Evolutionary conservation across 2,888 invertebrate species (phyloP), one percentile per base, ranked within the genome.

Genomic region (Harmothoe impar): DNA sequence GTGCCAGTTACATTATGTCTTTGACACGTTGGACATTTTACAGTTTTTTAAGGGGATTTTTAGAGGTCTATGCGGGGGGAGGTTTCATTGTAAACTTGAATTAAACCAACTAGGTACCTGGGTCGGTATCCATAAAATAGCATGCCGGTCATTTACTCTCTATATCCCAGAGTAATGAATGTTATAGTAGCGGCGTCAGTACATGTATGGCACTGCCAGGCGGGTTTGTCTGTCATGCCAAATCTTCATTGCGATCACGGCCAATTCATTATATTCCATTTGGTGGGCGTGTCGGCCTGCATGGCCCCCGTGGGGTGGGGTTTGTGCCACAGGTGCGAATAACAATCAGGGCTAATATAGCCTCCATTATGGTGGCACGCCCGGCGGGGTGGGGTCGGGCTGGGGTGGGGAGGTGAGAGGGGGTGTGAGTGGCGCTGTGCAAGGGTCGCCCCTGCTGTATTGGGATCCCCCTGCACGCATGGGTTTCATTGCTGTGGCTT

Each of bases 201-300:
- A 62, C 62, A 62, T n/a, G 43, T 43, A 43, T 43, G n/a, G 62
- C 23, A 20, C 62, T 77, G 77, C 29, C 77, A 29, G 77, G 1
- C 77, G 0, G 77, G 81, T 23, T 23, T 81, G 33, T 81, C 43
- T 15, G 35, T 81, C 81, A 81, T 43, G 81, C 81, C 43, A 81
- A 35, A 43, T 81, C 81, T 81, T 81, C 81, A 81, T 81, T 81
- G 81, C 35, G 20, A 43, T 33, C 81, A 81, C 81, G 20, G 43
- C 25, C 81, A 81, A 81, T 81, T 81, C 81, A 81, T 81, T 81
- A 81, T 81, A 43, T 43, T 81, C 35, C 81, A 81, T 81, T 81
- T n/a, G 31, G 35, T n/a, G 43, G 81, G 81, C 81, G 81, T 81
- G 81, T 72, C 31, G 29, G 72, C 25, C 3, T 23, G 29, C 29